Evolutionary conservation across 1,140 invertebrate genomes (phyloP).

Genomic region (Neuroterus valhalla): DNA sequence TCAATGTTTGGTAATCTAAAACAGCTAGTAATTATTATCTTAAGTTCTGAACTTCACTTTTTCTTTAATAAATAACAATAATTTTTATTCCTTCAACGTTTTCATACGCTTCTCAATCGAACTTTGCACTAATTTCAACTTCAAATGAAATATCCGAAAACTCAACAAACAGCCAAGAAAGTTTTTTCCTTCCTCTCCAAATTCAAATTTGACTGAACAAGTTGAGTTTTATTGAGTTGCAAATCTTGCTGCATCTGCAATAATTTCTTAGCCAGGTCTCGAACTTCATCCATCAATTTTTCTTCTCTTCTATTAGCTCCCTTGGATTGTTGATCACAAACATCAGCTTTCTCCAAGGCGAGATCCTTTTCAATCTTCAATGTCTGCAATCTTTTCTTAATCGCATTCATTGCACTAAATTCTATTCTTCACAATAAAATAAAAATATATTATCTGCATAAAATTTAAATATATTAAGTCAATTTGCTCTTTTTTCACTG

Average conservation of each 20-base stretch:
- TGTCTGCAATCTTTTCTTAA: constrained; percentile 88
- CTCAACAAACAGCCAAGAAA: constrained; percentile 77
- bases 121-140: neutral
- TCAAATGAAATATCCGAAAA: neutral
- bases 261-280: constrained; percentile 81
- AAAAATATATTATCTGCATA: constrained; percentile 1
- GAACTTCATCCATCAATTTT: constrained; percentile 82
- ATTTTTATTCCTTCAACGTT: too few species aligned
- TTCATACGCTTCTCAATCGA: too few species aligned
- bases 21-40: too few species aligned
- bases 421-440: constrained; percentile 2
- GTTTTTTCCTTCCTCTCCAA: constrained; percentile 81
- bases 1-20: too few species aligned
- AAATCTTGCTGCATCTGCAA: constrained; percentile 81
- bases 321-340: constrained; percentile 81
- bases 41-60: too few species aligned
- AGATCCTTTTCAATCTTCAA: constrained; percentile 88
- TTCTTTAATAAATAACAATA: too few species aligned
- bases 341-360: constrained; percentile 84
- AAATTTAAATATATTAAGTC: constrained; percentile 1
- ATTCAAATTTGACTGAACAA: constrained; percentile 77
- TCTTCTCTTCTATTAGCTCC: constrained; percentile 81
- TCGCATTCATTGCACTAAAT: constrained; percentile 81
- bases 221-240: constrained; percentile 78
- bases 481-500: neutral